These are phyloP conservation scores for Corythucha ciliata DNA, from an alignment of 2,888 invertebrate species.

Conservation along the genomic window DNA sequence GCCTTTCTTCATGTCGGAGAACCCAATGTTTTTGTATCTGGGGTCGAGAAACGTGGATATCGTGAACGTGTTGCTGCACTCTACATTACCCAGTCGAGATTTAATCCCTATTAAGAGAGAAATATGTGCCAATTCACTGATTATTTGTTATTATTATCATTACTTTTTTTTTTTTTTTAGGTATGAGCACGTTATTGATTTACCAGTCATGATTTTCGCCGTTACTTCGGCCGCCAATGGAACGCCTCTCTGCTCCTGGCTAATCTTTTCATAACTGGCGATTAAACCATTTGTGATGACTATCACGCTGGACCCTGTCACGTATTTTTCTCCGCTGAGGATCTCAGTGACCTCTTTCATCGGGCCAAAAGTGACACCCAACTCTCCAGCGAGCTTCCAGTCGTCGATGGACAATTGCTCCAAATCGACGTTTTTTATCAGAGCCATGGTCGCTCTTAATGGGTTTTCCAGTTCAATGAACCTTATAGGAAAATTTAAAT, in stretches of 20 bases:
- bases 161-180: too few species aligned
- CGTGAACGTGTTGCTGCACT: conserved; percentile 21
- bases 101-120: neutral
- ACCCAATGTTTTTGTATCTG: conserved; percentile 22
- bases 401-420: neutral
- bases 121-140: neutral
- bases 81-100: neutral
- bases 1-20: conserved; percentile 7
- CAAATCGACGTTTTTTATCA: neutral
- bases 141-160: neutral
- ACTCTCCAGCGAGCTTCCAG: neutral
- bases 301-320: too few species aligned
- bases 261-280: too few species aligned
- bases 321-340: too few species aligned
- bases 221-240: too few species aligned
- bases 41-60: conserved; percentile 25
- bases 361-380: neutral
- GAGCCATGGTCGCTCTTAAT: neutral
- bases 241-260: too few species aligned
- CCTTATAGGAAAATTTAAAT: too few species aligned
- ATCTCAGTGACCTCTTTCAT: neutral
- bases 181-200: too few species aligned
- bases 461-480: neutral
- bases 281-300: too few species aligned
- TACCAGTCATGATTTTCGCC: too few species aligned